Evolutionary conservation across 2,113 vertebrate genomes (phyloP), one percentile per base, ranked within the genome.

Genomic region (Pluvialis apricaria): DNA sequence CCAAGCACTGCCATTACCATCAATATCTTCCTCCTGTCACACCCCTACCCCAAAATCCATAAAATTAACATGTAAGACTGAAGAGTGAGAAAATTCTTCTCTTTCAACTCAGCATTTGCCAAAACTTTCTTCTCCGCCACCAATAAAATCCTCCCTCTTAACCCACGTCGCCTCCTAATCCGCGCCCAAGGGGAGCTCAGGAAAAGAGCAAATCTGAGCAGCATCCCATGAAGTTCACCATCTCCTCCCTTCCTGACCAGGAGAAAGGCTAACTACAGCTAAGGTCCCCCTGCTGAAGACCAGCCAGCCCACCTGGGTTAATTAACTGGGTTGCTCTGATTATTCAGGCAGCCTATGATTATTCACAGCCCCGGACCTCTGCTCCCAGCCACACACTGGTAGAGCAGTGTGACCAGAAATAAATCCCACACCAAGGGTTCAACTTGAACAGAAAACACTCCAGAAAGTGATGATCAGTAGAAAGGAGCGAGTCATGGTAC

Each of bases 161-260:
- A 51, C 11, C 8, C 52, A 31, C 7, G 73, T 72, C 0, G 2
- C 9, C 13, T 73, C 32, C 36, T 69, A 52, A 54, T 49, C 58
- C 5, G 1, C 22, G 22, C 13, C 34, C 73, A 82, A n/a, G 11
- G 13, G 15, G 18, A 86, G n/a, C 29, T 73, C 0, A 0, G 54
- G 19, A 64, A 57, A 86, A 75, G 20, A 42, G 20, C 0, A 0
- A 76, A 84, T 36, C n/a, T 47, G 15, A 87, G 40, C 18, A 87
- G 44, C 31, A 82, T 11, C 24, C 42, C 47, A 42, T 22, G 17
- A 58, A 82, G 45, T 31, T 86, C 77, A 79, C 2, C 65, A 57
- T 60, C 34, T 76, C 42, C 47, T 90, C 26, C 13, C 7, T 61
- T 81, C 55, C 44, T 34, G 28, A 58, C 12, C 60, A 78, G n/a